Evolutionary conservation across 1,140 invertebrate species (phyloP).

Genomic region (Drosophila rufa): DNA sequence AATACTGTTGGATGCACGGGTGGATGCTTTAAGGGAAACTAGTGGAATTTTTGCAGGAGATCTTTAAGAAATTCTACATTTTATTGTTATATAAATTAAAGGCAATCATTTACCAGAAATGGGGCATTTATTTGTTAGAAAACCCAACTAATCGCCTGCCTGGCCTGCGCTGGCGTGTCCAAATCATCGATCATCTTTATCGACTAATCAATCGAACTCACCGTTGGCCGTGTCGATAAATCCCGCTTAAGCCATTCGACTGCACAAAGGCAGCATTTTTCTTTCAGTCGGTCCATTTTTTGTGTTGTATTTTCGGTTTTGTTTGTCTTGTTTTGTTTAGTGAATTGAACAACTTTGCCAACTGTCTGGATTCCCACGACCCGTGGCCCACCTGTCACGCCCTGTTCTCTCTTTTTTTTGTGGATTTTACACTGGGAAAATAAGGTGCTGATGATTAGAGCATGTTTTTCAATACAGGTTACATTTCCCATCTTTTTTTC

Average conservation of each 20-base stretch:
- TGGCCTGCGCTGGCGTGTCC: slow-evolving; percentile 1
- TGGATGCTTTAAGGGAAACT: not conserved
- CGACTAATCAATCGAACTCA: slow-evolving; percentile 67
- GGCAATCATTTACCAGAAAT: too few relatives aligned
- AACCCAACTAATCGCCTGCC: not conserved
- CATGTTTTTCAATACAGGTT: too few relatives aligned
- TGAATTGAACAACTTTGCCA: slow-evolving; percentile 67
- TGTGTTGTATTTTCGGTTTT: slow-evolving; percentile 15
- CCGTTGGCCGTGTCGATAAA: slow-evolving; percentile 23
- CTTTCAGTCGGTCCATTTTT: slow-evolving; percentile 19
- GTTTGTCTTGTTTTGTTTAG: slow-evolving; percentile 28
- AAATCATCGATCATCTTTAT: slow-evolving; percentile 64
- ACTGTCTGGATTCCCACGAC: slow-evolving; percentile 69
- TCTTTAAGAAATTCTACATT: too few relatives aligned
- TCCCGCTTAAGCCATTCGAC: slow-evolving; percentile 46
- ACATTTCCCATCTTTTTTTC: not conserved
- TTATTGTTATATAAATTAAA: too few relatives aligned
- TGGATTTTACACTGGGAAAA: not conserved
- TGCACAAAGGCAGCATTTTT: slow-evolving; percentile 29
- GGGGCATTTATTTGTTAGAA: too few relatives aligned
- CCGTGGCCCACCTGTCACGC: slow-evolving; percentile 5
- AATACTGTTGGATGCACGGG: slow-evolving; percentile 10
- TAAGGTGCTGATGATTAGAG: not conserved
- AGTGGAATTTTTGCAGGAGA: too few relatives aligned
- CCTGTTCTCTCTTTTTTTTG: too few relatives aligned